Percentiles rank a stretch among this genome's conserved stretches.
These are phyloP conservation scores for Dione juno DNA, from an alignment of 2,888 invertebrate species.

Conservation along the genomic window DNA sequence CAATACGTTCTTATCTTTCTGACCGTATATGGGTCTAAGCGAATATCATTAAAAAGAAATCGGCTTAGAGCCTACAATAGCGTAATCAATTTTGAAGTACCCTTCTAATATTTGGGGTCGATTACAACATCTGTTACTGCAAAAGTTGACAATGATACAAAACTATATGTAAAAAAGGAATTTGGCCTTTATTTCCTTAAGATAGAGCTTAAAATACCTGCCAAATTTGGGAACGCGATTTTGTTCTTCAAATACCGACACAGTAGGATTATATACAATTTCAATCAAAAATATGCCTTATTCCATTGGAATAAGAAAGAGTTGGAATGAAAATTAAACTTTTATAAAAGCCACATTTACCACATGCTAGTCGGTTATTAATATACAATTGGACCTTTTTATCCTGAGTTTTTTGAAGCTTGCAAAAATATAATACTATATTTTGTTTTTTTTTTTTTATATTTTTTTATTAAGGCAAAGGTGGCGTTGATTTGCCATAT, in stretches of 20 bases:
- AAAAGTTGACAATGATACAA: constrained; percentile 47
- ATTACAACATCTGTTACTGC: constrained; percentile 75
- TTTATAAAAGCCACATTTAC: constrained; percentile 44
- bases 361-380: constrained; percentile 51
- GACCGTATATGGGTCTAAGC: constrained; percentile 50
- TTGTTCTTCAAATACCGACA: constrained; percentile 53
- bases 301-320: constrained; percentile 20
- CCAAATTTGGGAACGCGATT: constrained; percentile 29
- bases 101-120: constrained; percentile 71
- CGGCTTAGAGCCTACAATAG: constrained; percentile 71
- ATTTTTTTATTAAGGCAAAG: not conserved
- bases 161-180: constrained; percentile 7
- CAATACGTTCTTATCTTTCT: constrained; percentile 50
- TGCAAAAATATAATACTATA: constrained; percentile 37
- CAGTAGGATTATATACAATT: constrained; percentile 37
- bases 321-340: constrained; percentile 34
- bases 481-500: constrained; percentile 1
- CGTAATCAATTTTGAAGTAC: constrained; percentile 77
- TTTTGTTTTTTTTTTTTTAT: constrained; percentile 30
- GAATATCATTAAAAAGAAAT: constrained; percentile 76
- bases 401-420: constrained; percentile 40
- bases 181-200: constrained; percentile 5
- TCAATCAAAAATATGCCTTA: constrained; percentile 34
- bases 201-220: constrained; percentile 40
- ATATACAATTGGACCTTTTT: constrained; percentile 51